phyloP scores from a whole-genome alignment of 2,888 invertebrate genomes.

The Strigamia transsilvanica region DNA sequence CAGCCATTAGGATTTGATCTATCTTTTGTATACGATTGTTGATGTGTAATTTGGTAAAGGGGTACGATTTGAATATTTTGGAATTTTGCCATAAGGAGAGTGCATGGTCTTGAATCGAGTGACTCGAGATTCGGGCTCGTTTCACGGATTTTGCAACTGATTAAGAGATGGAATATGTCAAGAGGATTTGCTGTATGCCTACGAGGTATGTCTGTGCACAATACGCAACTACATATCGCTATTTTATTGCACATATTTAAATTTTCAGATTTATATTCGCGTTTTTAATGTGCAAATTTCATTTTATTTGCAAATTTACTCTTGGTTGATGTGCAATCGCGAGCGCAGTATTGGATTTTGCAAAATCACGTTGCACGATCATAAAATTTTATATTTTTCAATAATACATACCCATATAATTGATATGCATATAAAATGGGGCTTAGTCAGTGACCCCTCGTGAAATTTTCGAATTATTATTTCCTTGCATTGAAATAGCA shows the following conservation, averaged over 20 bases:
- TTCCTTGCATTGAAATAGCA: too few species aligned
- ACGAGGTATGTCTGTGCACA: not conserved
- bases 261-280: not conserved
- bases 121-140: not conserved
- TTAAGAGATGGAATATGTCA: constrained; percentile 18
- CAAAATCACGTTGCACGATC: too few species aligned
- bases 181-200: constrained; percentile 40
- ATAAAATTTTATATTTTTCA: too few species aligned
- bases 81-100: not conserved
- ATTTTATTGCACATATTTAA: not conserved
- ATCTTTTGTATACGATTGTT: constrained; percentile 37
- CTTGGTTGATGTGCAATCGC: too few species aligned
- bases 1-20: constrained; percentile 47
- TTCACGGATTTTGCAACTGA: not conserved
- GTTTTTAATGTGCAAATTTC: not conserved
- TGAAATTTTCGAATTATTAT: too few species aligned
- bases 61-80: constrained; percentile 12
- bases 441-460: too few species aligned
- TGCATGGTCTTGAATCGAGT: not conserved
- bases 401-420: too few species aligned
- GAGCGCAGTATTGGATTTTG: too few species aligned
- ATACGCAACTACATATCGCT: not conserved
- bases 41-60: constrained; percentile 37
- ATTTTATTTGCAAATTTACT: too few species aligned
- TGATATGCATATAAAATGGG: too few species aligned